Evolutionary conservation across 2,888 invertebrate species (phyloP).

Genomic region (Parnassius mnemosyne): DNA sequence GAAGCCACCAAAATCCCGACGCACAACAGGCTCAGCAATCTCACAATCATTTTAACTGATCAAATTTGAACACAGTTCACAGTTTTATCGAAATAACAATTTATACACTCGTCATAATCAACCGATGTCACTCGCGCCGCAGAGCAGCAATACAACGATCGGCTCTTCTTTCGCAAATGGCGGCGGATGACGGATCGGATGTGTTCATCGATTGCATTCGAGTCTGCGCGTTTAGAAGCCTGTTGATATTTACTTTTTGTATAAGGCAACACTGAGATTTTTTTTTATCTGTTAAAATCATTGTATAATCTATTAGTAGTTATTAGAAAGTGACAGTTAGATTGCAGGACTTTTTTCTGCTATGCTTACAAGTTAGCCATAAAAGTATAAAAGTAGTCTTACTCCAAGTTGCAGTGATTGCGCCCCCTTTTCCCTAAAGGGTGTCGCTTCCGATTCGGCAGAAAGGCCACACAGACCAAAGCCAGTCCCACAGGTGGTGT

Average conservation of each 20-base stretch:
- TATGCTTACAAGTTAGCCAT: no score
- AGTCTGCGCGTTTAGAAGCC: conserved; percentile 56
- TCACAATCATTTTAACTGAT: conserved; percentile 78
- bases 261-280: conserved; percentile 27
- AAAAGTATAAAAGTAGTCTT: no score
- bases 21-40: conserved; percentile 75
- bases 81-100: conserved; percentile 66
- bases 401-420: no score
- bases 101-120: conserved; percentile 70
- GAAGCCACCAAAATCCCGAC: conserved; percentile 74
- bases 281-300: not conserved
- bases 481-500: no score
- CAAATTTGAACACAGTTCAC: conserved; percentile 68
- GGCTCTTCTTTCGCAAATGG: conserved; percentile 76
- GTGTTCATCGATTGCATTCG: conserved; percentile 77
- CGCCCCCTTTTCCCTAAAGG: no score
- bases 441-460: no score
- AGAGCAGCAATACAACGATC: conserved; percentile 70
- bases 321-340: no score
- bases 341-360: no score
- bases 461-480: no score
- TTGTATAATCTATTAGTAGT: no score
- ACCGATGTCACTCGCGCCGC: conserved; percentile 74
- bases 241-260: conserved; percentile 32
- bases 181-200: conserved; percentile 74